Base-by-base conservation (phyloP, 2,888 invertebrate species). In the Linyphia triangularis region DNA sequence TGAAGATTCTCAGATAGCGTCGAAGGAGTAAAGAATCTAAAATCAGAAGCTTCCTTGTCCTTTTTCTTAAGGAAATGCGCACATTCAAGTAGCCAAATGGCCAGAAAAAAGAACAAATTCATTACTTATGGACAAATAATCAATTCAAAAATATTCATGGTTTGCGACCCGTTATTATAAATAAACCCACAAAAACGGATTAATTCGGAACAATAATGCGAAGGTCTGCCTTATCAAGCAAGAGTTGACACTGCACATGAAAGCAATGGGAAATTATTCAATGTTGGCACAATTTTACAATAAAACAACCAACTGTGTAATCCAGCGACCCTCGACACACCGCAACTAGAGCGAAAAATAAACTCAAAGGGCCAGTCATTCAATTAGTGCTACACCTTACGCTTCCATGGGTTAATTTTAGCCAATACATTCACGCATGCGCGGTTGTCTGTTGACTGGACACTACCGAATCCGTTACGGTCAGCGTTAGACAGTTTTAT, bases 261-360 rank as follows among this genome's bases (percentile, higher is more conserved):
- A 51, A 51, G 16, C 51, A 51, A n/a, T 13, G 13, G n/a, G 16
- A 13, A 51, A 51, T 51, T 51, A 51, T 51, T 16, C 51, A 51
- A n/a, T 51, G 13, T 43, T 33, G 9, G 13, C 37, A 22, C 9
- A 57, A 16, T 9, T 7, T 1, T 24, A 28, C 5, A 24, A 22
- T 6, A 40, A 43, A 70, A 30, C 26, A 13, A 70, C 6, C 72
- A 73, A 22, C 22, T 24, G 30, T 57, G 6, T 0, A 69, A 59
- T 69, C 69, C 69, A 81, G 9, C 40, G 69, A 81, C 81, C 69
- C 69, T 81, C 13, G 65, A 65, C 51, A 65, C 30, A 24, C 13
- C 63, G 30, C 73, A 83, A 83, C 22, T 83, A 83, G 83, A 83
- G 83, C 83, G 83, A 13, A 33, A 40, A 81, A 69, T 57, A 69